Base-by-base conservation (phyloP, 1,140 invertebrate genomes). In the Drosophila pallidifrons region DNA sequence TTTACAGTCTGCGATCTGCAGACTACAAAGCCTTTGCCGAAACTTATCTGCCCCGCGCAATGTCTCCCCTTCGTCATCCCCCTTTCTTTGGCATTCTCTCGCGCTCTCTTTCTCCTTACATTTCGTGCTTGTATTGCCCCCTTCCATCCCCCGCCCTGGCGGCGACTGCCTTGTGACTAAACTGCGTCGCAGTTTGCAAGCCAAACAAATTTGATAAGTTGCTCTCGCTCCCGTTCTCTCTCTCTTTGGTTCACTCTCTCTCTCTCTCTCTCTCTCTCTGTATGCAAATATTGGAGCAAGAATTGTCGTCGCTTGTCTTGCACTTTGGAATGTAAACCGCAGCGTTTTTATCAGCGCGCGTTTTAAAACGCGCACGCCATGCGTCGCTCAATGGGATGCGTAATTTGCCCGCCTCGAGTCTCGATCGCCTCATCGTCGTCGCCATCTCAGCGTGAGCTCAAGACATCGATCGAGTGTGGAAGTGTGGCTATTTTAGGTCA, bases 291-390 rank as follows among this genome's bases (percentile, higher is more conserved):
- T 72, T 66, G 61, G 54, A 38, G 52, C 69, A 47, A 43, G 52
- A 65, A 54, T 57, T 51, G 47, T 38, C 68, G 58, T 45, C 38
- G 45, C 38, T 38, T 20, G 16, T 54, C 65, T 35, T 69, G 78
- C 82, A 86, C 85, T 88, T 88, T 88, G 85, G 85, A 88, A 88
- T 88, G 81, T 88, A 88, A 89, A 88, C 85, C 81, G 73, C 81
- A 55, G 63, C 71, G 61, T 66, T 74, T 77, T 82, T 82, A 87
- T 87, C 82, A 87, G 79, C 78, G 38, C 52, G 80, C 72, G 65
- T 58, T 58, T 61, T 43, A 43, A 63, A 43, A 47, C 38, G 58
- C 72, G 61, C 66, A 28, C 32, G 13, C 64, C 32, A 6, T 32
- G 32, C 32, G 6, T 32, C 43, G 71, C 75, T 88, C 64, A 88